Conservation (phyloP, 2,888 invertebrate genomes). For the Cryptophagus acutangulus region DNA sequence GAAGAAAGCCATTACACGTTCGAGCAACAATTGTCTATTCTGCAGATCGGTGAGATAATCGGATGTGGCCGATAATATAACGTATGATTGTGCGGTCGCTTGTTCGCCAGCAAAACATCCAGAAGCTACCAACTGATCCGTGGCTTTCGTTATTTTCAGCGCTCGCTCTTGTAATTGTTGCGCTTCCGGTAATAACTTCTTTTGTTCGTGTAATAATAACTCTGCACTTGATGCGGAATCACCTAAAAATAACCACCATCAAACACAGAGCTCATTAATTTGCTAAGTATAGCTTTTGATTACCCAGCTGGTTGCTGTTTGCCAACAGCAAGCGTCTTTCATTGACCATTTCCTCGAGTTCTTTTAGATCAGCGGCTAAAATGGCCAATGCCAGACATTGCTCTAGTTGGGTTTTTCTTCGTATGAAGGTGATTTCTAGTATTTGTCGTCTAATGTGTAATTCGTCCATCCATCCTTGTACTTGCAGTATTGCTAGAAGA, state of each 20-base stretch:
- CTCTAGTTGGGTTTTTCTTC: slow-evolving; percentile 69
- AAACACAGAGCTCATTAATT: not conserved
- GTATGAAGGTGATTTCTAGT: slow-evolving; percentile 64
- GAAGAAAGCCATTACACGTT: slow-evolving; percentile 68
- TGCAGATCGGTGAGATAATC: slow-evolving; percentile 70
- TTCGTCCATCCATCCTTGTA: slow-evolving; percentile 69
- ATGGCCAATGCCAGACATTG: slow-evolving; percentile 71
- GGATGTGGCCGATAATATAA: slow-evolving; percentile 59
- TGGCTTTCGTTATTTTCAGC: slow-evolving; percentile 70
- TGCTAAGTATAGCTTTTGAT: slow-evolving; percentile 12
- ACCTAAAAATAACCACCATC: slow-evolving; percentile 45
- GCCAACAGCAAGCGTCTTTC: slow-evolving; percentile 54
- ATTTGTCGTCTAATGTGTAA: slow-evolving; percentile 69
- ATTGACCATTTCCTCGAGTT: slow-evolving; percentile 57
- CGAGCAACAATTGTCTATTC: slow-evolving; percentile 62
- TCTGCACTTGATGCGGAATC: slow-evolving; percentile 67
- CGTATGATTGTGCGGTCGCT: slow-evolving; percentile 62
- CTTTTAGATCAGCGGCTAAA: slow-evolving; percentile 65
- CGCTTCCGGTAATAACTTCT: slow-evolving; percentile 65
- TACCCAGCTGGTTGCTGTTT: slow-evolving; percentile 57
- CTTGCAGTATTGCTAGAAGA: slow-evolving; percentile 59
- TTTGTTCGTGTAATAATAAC: slow-evolving; percentile 62
- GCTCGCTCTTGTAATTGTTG: slow-evolving; percentile 70
- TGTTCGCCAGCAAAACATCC: slow-evolving; percentile 68
- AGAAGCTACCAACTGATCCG: slow-evolving; percentile 66